phyloP scores from a whole-genome alignment of 2,888 invertebrate genomes.

The Orchesella flavescens region DNA sequence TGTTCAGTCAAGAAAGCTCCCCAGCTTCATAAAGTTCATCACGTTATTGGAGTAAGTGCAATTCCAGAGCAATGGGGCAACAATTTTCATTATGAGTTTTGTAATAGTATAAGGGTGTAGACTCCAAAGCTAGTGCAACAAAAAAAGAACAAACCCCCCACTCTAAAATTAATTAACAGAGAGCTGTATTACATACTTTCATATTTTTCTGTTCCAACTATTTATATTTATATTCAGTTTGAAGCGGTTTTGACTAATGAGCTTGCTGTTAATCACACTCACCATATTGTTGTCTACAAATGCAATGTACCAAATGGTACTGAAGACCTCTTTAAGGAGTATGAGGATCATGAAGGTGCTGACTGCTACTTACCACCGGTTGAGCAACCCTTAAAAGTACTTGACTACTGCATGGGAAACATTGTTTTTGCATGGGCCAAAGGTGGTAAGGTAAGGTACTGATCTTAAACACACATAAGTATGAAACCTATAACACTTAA shows the following conservation, averaged over 20 bases:
- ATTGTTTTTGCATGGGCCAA: slow-evolving; percentile 48
- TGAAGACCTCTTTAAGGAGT: slow-evolving; percentile 24
- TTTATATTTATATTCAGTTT: too few relatives aligned
- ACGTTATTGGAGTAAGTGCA: slow-evolving; percentile 82
- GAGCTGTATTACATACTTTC: too few relatives aligned
- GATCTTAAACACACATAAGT: neutral
- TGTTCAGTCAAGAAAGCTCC: slow-evolving; percentile 89
- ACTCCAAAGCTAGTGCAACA: too few relatives aligned
- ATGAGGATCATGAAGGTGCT: neutral
- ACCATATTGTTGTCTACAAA: slow-evolving; percentile 39
- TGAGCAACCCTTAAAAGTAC: neutral
- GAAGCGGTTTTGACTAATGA: slow-evolving; percentile 8
- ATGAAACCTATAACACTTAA: neutral
- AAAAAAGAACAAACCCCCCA: too few relatives aligned
- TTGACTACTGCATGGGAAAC: slow-evolving; percentile 5
- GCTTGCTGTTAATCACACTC: slow-evolving; percentile 25
- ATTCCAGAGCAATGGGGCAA: too few relatives aligned
- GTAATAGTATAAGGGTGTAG: too few relatives aligned
- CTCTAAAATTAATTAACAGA: too few relatives aligned
- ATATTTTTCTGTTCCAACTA: too few relatives aligned
- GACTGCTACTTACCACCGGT: slow-evolving; percentile 16
- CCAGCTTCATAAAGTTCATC: slow-evolving; percentile 79
- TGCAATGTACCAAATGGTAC: slow-evolving; percentile 30
- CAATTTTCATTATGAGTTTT: too few relatives aligned
- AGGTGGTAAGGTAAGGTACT: slow-evolving; percentile 27